These are phyloP conservation scores for Desoria tigrina DNA, from an alignment of 2,888 invertebrate genomes.

Conservation along the genomic window DNA sequence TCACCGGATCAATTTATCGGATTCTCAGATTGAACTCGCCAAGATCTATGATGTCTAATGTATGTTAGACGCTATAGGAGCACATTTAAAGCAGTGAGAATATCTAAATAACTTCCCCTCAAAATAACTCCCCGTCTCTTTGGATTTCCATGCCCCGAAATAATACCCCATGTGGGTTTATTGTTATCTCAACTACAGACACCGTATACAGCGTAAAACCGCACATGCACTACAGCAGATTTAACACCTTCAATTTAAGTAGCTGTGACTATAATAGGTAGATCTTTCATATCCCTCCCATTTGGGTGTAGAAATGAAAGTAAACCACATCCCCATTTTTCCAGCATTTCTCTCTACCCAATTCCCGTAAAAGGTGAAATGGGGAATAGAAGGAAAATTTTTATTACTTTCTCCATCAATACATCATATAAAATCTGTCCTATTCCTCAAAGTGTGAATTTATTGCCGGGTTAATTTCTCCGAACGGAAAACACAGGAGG, in stretches of 20 bases:
- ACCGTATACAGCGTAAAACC: no score
- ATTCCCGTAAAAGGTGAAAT: not conserved
- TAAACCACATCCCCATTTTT: not conserved
- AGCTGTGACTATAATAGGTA: no score
- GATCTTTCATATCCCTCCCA: not conserved
- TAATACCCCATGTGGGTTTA: no score
- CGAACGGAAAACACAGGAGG: no score
- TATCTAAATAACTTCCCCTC: not conserved
- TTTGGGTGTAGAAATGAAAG: not conserved
- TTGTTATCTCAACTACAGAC: no score
- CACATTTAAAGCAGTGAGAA: not conserved
- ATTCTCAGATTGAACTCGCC: constrained; percentile 42
- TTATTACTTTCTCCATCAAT: not conserved
- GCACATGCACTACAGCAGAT: no score
- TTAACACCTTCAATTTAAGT: no score
- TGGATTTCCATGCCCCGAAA: no score
- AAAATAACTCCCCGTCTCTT: not conserved
- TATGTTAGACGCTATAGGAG: no score
- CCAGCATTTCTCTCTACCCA: not conserved
- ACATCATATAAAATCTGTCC: no score
- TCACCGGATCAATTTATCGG: constrained; percentile 49
- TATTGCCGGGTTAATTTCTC: no score
- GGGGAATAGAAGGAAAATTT: constrained; percentile 4
- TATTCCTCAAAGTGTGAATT: no score
- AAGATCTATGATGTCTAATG: constrained; percentile 21